These are phyloP conservation scores for Cosmia trapezina DNA, from an alignment of 2,888 invertebrate species.

Conservation along the genomic window DNA sequence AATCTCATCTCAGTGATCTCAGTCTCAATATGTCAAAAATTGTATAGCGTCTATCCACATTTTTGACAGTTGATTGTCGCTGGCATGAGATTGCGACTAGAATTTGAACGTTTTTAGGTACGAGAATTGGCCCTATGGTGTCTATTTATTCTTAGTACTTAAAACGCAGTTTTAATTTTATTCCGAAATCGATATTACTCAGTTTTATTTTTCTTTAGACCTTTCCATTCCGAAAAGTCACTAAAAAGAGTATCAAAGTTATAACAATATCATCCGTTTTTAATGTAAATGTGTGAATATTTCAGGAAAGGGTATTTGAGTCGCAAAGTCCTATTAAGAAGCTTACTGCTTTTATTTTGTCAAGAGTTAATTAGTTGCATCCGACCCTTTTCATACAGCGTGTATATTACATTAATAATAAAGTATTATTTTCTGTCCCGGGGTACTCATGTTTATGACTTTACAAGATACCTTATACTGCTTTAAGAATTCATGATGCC, in stretches of 20 bases:
- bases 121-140: background rate
- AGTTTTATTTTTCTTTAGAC: background rate
- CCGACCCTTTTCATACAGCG: constrained; percentile 47
- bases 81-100: too few relatives aligned
- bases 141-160: background rate
- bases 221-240: too few relatives aligned
- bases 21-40: too few relatives aligned
- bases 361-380: constrained; percentile 56
- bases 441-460: constrained; percentile 14
- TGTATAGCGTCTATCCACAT: too few relatives aligned
- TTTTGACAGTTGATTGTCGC: too few relatives aligned
- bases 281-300: constrained; percentile 21
- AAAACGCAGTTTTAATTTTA: background rate
- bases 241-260: background rate
- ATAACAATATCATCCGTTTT: constrained; percentile 15
- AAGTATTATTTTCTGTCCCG: constrained; percentile 17
- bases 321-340: constrained; percentile 48
- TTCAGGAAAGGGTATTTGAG: constrained; percentile 37
- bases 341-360: constrained; percentile 57
- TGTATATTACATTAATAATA: constrained; percentile 30
- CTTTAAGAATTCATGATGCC: constrained; percentile 28
- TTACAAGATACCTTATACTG: constrained; percentile 2
- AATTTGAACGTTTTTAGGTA: too few relatives aligned
- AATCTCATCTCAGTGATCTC: too few relatives aligned
- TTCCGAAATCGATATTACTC: background rate